Percentiles rank a stretch among this genome's conserved stretches.
Evolutionary conservation across 2,797 vertebrate species (phyloP).

Genomic region (Enteromius paludinosus): DNA sequence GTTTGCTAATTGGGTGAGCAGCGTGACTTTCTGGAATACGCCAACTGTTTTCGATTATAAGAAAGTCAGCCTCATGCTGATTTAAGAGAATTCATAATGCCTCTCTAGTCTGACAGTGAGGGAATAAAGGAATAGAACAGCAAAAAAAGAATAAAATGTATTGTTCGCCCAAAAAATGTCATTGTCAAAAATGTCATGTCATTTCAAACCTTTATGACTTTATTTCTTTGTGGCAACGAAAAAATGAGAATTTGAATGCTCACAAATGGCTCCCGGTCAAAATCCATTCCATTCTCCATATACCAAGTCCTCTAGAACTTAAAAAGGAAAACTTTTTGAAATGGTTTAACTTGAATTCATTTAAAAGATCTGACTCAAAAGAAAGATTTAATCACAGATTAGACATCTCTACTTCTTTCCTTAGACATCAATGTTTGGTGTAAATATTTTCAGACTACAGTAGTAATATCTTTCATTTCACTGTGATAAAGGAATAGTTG

Average conservation of each 20-base stretch:
- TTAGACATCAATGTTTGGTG: background rate
- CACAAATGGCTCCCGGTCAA: background rate
- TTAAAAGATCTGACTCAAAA: background rate
- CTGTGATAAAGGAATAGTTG: background rate
- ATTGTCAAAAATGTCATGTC: slow-evolving; percentile 17
- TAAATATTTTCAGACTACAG: background rate
- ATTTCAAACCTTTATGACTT: background rate
- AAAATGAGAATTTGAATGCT: background rate
- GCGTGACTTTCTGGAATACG: slow-evolving; percentile 18
- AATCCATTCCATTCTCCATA: background rate
- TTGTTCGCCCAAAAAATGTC: background rate
- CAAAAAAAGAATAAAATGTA: background rate
- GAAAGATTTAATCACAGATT: background rate
- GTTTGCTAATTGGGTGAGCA: slow-evolving; percentile 24
- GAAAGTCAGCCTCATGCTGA: slow-evolving; percentile 61
- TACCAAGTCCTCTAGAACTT: background rate
- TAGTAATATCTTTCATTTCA: background rate
- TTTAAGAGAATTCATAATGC: slow-evolving; percentile 72
- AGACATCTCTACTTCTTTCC: background rate
- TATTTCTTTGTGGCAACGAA: slow-evolving; percentile 4
- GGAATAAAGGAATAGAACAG: background rate
- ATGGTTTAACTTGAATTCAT: background rate
- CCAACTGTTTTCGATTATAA: slow-evolving; percentile 66
- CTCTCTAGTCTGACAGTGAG: slow-evolving; percentile 68
- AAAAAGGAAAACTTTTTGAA: background rate